A percentile compares a stretch with the other conserved stretches of the same genome.
These are phyloP conservation scores for Zaprionus ghesquierei DNA, from an alignment of 1,140 invertebrate genomes.

Conservation along the genomic window DNA sequence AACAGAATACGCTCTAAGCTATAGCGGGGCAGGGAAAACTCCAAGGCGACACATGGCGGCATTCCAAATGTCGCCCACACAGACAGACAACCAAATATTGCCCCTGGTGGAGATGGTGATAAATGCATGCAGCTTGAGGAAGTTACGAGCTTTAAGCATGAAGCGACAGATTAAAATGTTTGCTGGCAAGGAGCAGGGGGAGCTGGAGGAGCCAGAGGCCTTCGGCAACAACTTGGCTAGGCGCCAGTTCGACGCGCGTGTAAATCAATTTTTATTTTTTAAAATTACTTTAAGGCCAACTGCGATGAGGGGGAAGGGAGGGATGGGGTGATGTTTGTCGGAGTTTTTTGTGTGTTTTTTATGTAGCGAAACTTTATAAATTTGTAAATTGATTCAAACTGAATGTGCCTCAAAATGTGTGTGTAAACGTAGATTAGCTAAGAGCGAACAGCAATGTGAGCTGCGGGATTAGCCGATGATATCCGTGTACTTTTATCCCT, in stretches of 20 bases:
- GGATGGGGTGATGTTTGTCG: neutral
- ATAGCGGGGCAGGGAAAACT: neutral
- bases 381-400: conserved; percentile 74
- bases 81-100: neutral
- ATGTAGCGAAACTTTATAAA: conserved; percentile 62
- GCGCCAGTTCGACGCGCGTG: conserved; percentile 31
- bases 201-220: neutral
- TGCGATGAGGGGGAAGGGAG: neutral
- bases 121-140: conserved; percentile 68
- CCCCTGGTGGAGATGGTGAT: conserved; percentile 51
- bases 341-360: conserved; percentile 11
- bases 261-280: conserved; percentile 79
- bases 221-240: conserved; percentile 5
- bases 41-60: conserved; percentile 24
- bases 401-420: conserved; percentile 73
- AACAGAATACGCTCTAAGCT: conserved; percentile 77
- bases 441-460: conserved; percentile 1
- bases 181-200: neutral
- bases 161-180: conserved; percentile 26
- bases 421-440: conserved; percentile 56
- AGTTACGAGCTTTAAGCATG: conserved; percentile 25
- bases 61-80: conserved; percentile 15
- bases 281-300: conserved; percentile 63
- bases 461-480: neutral
- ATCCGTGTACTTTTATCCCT: neutral